Evolutionary conservation across 1,140 invertebrate genomes (phyloP), one percentile per base, ranked within the genome.

Genomic region (Atta cephalotes): DNA sequence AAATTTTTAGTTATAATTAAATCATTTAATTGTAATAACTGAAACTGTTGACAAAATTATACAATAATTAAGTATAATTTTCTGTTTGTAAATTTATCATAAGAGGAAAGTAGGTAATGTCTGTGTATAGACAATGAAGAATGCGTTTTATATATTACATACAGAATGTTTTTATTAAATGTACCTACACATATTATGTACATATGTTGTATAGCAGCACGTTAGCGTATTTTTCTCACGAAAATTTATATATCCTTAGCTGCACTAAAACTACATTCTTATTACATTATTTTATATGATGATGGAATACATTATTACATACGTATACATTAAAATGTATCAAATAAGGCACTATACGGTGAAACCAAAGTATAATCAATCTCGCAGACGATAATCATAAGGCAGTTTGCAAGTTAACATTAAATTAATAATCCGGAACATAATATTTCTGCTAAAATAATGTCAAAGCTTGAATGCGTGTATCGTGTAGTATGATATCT

Each of bases 311-410:
- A 14, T 81, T 35, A 45, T 51, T 51, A 71, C 21, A 74, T 49
- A 49, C 25, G 31, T 74, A 25, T 25, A 84, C 25, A 81, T 84
- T 49, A 84, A 62, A 35, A 35, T 62, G 18, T 76, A 84, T 62
- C 3, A 25, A 35, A 9, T 72, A 82, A 84, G 80, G 80, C 80
- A 76, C 56, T 84, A 21, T 39, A 78, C 7, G 70, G 80, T 74
- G 80, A 76, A 84, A 84, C 80, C 80, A 84, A 76, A 68, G 14
- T 45, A 10, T 49, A 35, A 49, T 71, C 2, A 70, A 58, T 71
- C 56, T 81, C 18, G 31, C 65, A 60, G 18, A 16, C n/a, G 12
- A 58, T 58, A 18, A 82, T 35, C 10, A 2, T 74, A 62, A 63
- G n/a, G 9, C 35, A n/a, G 10, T 35, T 51, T 25, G 7, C 39